These are phyloP conservation scores for Gymnogyps californianus DNA, from an alignment of 2,113 vertebrate genomes.

Conservation along the genomic window DNA sequence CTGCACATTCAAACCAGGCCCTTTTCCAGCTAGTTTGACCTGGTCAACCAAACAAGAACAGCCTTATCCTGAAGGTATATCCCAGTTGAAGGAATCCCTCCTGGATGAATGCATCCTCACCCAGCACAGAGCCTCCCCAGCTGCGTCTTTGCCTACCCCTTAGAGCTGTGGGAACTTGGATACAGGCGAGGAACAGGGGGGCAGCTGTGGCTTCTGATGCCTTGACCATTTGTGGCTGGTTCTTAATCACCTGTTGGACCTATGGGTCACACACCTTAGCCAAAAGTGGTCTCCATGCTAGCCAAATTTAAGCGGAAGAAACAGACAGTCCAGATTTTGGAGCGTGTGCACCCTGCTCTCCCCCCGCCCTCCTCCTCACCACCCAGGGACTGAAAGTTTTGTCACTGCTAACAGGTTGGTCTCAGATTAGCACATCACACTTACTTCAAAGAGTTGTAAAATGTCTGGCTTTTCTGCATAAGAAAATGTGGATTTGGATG, in stretches of 20 bases:
- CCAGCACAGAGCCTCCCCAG: not conserved
- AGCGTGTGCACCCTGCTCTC: rapidly evolving
- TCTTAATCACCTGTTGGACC: not conserved
- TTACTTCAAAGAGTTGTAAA: not conserved
- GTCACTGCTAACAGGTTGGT: not conserved
- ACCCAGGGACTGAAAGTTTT: not conserved
- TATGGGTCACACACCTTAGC: not conserved
- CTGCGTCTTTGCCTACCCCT: not conserved
- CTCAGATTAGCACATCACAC: not conserved
- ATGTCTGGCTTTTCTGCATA: not conserved
- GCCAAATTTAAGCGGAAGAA: not conserved
- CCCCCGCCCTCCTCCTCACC: not conserved
- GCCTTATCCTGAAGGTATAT: not conserved
- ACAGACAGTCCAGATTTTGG: not conserved
- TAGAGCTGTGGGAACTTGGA: rapidly evolving
- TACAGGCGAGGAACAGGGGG: not conserved
- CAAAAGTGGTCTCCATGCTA: not conserved
- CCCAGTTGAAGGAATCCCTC: not conserved
- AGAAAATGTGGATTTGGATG: not conserved
- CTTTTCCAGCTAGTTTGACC: not conserved
- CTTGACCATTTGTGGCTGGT: not conserved
- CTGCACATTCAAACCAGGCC: not conserved
- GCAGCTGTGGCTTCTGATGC: not conserved
- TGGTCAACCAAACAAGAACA: not conserved
- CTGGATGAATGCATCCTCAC: not conserved